Base-by-base conservation (phyloP, 30 jellyfish, hydroid and myxozoan genomes). In the Nemopilema nomurai region DNA sequence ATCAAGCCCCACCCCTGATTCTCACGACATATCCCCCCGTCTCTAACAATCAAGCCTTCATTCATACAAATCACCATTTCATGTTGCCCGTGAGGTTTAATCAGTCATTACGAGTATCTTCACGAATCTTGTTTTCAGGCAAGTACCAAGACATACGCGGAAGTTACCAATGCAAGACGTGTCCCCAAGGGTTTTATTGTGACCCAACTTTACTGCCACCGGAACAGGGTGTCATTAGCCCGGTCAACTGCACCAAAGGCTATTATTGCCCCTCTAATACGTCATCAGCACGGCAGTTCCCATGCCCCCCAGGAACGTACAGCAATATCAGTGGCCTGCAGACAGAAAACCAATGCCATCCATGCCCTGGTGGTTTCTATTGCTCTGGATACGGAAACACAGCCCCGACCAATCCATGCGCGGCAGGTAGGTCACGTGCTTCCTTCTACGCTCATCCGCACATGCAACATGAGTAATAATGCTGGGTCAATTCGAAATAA, bases 221-320 rank as follows among this genome's bases (percentile, higher is more conserved):
- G 17, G 97, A 87, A 16, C 92, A 79, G 63, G 97, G 99, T 24
- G 97, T 94, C 32, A 87, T 94, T 23, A 91, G 76, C 21, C 99
- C 99, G 22, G 70, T 67, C 33, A 81, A 74, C 62, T 94, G 99
- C 53, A 84, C 92, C 17, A 51, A 96, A 76, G 99, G 99, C 27
- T 86, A 89, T 80, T 94, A 89, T 79, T 94, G 99, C 62, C 97
- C 96, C 19, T 49, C 89, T 4, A 94, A 94, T 49, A 89, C 99
- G 16, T 90, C 97, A 20, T 75, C 91, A 28, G 75, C 90, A 20
- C 30, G 93, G 33, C 97, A 94, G 90, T 75, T 52, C 68, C 97
- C 99, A 9, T 94, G 99, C 79, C 96, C 96, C 41, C 96, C 97
- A 4, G 99, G 97, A 21, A 79, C 96, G 22, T 94, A 71, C 85